Evolutionary conservation across 2,888 invertebrate species (phyloP).

Genomic region (Tribolium freemani): DNA sequence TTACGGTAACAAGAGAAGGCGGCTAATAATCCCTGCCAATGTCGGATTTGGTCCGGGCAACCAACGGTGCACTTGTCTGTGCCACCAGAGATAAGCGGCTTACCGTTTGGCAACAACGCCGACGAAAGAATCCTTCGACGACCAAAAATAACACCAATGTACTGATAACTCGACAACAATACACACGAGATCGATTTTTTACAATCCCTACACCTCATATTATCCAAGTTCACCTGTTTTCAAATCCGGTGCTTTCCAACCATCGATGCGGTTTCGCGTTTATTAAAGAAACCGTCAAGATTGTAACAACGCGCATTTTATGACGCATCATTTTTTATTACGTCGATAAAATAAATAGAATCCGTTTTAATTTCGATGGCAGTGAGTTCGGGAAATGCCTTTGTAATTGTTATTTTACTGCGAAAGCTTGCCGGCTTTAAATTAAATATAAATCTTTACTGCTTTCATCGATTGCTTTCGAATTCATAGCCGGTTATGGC

Average conservation of each 20-base stretch:
- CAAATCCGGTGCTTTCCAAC: no score
- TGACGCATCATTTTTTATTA: conserved; percentile 46
- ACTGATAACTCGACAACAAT: conserved; percentile 35
- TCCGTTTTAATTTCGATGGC: conserved; percentile 46
- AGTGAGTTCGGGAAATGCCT: conserved; percentile 38
- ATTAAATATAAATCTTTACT: conserved; percentile 45
- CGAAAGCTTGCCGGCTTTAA: conserved; percentile 40
- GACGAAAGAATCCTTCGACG: conserved; percentile 35
- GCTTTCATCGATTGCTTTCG: conserved; percentile 34
- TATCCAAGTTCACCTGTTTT: not conserved
- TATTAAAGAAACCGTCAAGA: conserved; percentile 44
- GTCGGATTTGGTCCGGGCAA: conserved; percentile 60
- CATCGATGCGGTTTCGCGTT: conserved; percentile 25
- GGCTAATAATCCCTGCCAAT: conserved; percentile 63
- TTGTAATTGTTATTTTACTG: conserved; percentile 46
- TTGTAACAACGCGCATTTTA: conserved; percentile 42
- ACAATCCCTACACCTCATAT: not conserved
- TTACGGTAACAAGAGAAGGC: conserved; percentile 56
- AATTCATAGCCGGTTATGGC: conserved; percentile 23
- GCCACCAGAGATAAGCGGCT: conserved; percentile 56
- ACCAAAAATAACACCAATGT: conserved; percentile 31
- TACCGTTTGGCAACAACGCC: conserved; percentile 44
- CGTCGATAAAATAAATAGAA: conserved; percentile 46
- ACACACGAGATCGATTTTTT: conserved; percentile 3
- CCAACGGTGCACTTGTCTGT: conserved; percentile 57